Evolutionary conservation across 2,797 vertebrate species (phyloP).

Genomic region (Darevskia nairensis): DNA sequence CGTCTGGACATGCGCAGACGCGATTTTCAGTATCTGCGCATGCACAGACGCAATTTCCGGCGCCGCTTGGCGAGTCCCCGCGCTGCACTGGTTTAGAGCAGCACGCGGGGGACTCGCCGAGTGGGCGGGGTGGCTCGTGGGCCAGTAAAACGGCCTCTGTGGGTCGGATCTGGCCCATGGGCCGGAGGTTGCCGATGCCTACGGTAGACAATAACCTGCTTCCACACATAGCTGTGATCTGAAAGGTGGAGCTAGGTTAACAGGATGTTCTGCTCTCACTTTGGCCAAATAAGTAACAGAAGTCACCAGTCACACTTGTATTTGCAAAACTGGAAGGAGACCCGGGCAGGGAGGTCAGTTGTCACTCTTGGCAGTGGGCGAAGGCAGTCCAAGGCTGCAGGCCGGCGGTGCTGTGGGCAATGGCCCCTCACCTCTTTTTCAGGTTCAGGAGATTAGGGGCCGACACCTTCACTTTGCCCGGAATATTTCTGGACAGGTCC

Average conservation of each 20-base stretch:
- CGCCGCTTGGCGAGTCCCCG: too few relatives aligned
- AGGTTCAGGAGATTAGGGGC: constrained; percentile 91
- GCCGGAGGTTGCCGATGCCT: too few relatives aligned
- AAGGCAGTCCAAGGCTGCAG: background rate
- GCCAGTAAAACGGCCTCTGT: too few relatives aligned
- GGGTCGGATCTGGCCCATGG: too few relatives aligned
- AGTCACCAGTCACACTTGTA: background rate
- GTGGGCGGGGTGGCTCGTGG: too few relatives aligned
- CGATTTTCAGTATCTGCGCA: too few relatives aligned
- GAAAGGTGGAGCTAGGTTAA: background rate
- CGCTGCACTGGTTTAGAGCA: too few relatives aligned
- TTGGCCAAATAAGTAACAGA: background rate
- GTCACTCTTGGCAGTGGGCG: background rate
- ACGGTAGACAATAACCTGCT: background rate
- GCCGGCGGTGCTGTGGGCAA: accelerated
- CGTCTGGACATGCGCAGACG: too few relatives aligned
- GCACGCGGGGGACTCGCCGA: too few relatives aligned
- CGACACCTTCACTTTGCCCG: constrained; percentile 97
- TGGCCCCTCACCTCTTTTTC: constrained; percentile 86
- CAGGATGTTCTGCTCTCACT: too few relatives aligned
- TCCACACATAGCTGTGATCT: background rate
- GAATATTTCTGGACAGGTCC: constrained; percentile 94
- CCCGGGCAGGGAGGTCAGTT: background rate
- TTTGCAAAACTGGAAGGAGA: background rate
- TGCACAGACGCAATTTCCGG: too few relatives aligned